These are phyloP conservation scores for Sebastes taczanowskii DNA, from an alignment of 2,797 vertebrate genomes.

Conservation along the genomic window DNA sequence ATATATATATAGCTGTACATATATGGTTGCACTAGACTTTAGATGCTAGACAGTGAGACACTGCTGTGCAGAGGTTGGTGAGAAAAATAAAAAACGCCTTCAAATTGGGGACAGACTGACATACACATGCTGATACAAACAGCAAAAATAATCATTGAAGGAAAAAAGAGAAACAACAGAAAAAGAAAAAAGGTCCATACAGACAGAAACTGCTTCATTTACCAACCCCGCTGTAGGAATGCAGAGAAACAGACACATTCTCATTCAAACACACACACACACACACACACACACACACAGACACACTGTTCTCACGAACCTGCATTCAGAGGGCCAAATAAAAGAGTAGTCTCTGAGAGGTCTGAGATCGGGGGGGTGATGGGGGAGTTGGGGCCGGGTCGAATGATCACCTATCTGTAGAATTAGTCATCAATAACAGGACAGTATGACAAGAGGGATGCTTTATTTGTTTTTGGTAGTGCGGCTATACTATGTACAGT, in stretches of 20 bases:
- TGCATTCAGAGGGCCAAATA: slow-evolving; percentile 87
- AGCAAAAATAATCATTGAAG: slow-evolving; percentile 78
- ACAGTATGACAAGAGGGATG: slow-evolving; percentile 58
- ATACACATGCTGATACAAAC: slow-evolving; percentile 92
- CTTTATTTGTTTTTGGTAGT: slow-evolving; percentile 88
- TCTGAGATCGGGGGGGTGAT: slow-evolving; percentile 73
- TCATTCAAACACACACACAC: slow-evolving; percentile 64
- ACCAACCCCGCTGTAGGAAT: slow-evolving; percentile 92
- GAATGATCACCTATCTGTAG: slow-evolving; percentile 51
- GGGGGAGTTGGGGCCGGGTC: not conserved
- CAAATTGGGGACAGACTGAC: slow-evolving; percentile 82
- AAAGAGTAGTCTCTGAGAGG: slow-evolving; percentile 80
- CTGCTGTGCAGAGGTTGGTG: slow-evolving; percentile 89
- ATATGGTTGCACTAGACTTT: slow-evolving; percentile 83
- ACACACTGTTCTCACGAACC: slow-evolving; percentile 82
- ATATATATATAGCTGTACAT: slow-evolving; percentile 76
- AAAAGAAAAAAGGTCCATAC: slow-evolving; percentile 40
- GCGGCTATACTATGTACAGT: slow-evolving; percentile 95
- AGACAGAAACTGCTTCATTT: slow-evolving; percentile 86
- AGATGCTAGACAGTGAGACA: slow-evolving; percentile 91
- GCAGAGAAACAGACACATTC: slow-evolving; percentile 84
- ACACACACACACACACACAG: slow-evolving; percentile 63
- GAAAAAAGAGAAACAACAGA: slow-evolving; percentile 65
- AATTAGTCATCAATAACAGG: slow-evolving; percentile 60
- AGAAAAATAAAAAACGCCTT: slow-evolving; percentile 67